Conservation (phyloP, 1,140 invertebrate species). For the Melipona quadrifasciata region DNA sequence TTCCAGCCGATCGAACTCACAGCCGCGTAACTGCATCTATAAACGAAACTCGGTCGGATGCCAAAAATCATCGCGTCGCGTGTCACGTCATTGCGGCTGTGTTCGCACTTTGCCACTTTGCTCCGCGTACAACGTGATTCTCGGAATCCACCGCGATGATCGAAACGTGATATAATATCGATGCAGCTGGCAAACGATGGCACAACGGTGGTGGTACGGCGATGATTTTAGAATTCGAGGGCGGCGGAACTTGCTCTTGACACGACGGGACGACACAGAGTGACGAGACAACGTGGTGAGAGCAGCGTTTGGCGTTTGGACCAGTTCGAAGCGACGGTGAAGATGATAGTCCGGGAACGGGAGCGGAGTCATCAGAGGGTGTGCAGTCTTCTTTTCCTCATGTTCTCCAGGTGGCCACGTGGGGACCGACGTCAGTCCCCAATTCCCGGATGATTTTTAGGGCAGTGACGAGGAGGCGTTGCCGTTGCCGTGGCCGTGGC, state of each 20-base stretch:
- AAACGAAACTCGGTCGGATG: background rate
- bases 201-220: background rate
- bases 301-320: background rate
- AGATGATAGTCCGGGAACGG: too few relatives aligned
- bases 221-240: background rate
- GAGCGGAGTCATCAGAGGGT: background rate
- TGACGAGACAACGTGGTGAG: background rate
- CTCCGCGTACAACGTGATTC: background rate
- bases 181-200: background rate
- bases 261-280: background rate
- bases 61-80: background rate
- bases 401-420: slow-evolving; percentile 26
- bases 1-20: too few relatives aligned
- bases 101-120: background rate
- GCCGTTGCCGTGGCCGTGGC: slow-evolving; percentile 44
- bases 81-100: background rate
- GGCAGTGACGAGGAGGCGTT: slow-evolving; percentile 57
- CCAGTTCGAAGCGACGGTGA: background rate
- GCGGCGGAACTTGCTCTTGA: background rate
- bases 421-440: slow-evolving; percentile 13
- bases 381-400: slow-evolving; percentile 4
- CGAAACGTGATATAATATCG: background rate
- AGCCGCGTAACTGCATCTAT: background rate
- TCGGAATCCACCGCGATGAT: too few relatives aligned
- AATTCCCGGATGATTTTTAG: slow-evolving; percentile 35